A percentile compares a stretch with the other conserved stretches of the same genome.
phyloP scores from a whole-genome alignment of 2,888 invertebrate genomes.

The Xestia sexstrigata region DNA sequence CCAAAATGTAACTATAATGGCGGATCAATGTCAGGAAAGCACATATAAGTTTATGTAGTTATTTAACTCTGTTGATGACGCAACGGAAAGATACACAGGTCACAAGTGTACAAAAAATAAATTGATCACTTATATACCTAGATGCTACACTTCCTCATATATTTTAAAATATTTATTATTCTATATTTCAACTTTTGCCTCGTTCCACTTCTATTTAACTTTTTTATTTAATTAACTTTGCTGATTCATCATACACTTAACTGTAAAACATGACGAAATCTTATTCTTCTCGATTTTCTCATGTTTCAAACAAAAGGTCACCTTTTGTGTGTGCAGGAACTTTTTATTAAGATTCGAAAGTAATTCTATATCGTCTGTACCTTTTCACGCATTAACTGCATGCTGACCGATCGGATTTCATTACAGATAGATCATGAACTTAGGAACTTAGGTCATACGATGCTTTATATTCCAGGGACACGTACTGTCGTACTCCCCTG shows the following conservation, averaged over 20 bases:
- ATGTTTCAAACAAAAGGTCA: background rate
- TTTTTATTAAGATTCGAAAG: background rate
- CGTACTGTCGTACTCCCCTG: background rate
- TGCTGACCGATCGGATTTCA: background rate
- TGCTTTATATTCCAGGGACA: background rate
- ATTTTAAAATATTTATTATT: background rate
- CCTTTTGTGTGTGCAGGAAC: background rate
- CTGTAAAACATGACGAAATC: conserved; percentile 16
- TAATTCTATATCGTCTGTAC: background rate
- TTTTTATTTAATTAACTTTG: conserved; percentile 19
- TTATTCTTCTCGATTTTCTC: conserved; percentile 4
- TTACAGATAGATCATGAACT: background rate
- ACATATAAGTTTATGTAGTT: no score
- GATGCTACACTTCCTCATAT: background rate
- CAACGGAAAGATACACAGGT: background rate
- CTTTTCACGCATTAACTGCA: background rate
- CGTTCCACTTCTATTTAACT: background rate
- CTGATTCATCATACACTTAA: conserved; percentile 27
- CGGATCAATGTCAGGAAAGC: no score
- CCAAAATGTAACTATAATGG: background rate
- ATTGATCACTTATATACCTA: background rate
- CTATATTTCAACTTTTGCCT: background rate
- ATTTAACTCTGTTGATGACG: background rate
- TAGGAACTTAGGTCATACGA: background rate
- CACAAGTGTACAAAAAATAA: background rate